Evolutionary conservation across 2,797 vertebrate species (phyloP), one percentile per base, ranked within the genome.

Genomic region (Menidia menidia): DNA sequence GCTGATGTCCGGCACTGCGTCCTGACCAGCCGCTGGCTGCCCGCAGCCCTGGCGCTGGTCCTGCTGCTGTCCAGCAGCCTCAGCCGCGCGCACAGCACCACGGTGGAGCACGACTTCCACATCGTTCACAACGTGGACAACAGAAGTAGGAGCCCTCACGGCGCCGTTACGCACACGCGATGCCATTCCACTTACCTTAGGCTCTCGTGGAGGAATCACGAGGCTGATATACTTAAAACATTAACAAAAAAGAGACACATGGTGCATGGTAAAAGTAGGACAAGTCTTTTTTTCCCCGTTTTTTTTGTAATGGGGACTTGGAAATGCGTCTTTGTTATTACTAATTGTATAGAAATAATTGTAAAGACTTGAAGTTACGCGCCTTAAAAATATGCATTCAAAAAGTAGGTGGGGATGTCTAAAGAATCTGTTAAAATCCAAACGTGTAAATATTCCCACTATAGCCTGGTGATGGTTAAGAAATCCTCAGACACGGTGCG

Each of bases 111-210:
- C 57, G 93, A 94, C 81, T 92, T 94, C 62, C 94, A 94, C 83
- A 93, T 93, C 19, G 88, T 94, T 62, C 94, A 95, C 84, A 96
- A 97, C 50, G 95, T 97, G 67, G 95, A 96, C 89, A 96, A 96
- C 90, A 96, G 96, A 95, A 97, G 96, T 97, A 95, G 94, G 92
- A 75, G 15, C 47, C 4, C 0, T 33, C 61, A 50, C 25, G 25
- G 1, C 25, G 25, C 25, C 25, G 25, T 25, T 25, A 25, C 25
- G 25, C 25, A 25, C 25, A 25, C 25, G 2, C 25, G 25, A 25
- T 25, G 25, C 25, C 25, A 25, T 25, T 25, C 25, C 25, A 25
- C 25, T 25, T 25, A 25, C 25, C 25, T 25, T 1, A 25, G 10
- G 1, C 39, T 15, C 8, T 33, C 14, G 25, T 25, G 25, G 25